These are phyloP conservation scores for Drosophila serrata DNA, from an alignment of 1,140 invertebrate genomes.

Conservation along the genomic window DNA sequence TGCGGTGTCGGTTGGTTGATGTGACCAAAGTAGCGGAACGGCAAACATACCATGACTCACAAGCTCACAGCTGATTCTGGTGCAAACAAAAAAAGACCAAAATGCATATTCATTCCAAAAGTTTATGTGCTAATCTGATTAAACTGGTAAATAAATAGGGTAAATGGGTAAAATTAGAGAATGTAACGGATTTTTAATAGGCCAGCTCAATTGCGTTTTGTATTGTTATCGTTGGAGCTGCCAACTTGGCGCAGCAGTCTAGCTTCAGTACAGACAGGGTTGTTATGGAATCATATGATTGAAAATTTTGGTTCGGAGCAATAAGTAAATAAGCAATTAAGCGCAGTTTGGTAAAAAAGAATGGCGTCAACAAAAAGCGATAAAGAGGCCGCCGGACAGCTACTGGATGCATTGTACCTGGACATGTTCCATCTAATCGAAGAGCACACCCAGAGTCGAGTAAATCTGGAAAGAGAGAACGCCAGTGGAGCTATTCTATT, in stretches of 20 bases:
- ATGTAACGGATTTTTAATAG: not conserved
- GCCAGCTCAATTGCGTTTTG: not conserved
- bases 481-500: conserved; percentile 72
- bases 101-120: too few species aligned
- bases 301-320: conserved; percentile 10
- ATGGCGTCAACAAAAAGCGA: conserved; percentile 44
- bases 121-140: not conserved
- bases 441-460: conserved; percentile 63
- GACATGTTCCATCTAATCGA: conserved; percentile 81
- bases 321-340: conserved; percentile 18
- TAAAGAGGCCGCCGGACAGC: conserved; percentile 56
- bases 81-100: too few species aligned
- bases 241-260: conserved; percentile 10
- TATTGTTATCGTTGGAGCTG: conserved; percentile 16
- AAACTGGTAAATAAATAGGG: too few species aligned
- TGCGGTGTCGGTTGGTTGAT: not conserved
- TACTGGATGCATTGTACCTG: conserved; percentile 72
- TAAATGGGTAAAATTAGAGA: not conserved
- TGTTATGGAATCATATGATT: conserved; percentile 67
- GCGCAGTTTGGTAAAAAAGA: not conserved
- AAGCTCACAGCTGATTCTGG: conserved; percentile 1
- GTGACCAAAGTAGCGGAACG: conserved; percentile 11
- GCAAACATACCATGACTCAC: not conserved
- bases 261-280: conserved; percentile 27
- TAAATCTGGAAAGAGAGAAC: conserved; percentile 71